Conservation (phyloP, 2,888 invertebrate genomes). For the Lasioglossum figueresi region DNA sequence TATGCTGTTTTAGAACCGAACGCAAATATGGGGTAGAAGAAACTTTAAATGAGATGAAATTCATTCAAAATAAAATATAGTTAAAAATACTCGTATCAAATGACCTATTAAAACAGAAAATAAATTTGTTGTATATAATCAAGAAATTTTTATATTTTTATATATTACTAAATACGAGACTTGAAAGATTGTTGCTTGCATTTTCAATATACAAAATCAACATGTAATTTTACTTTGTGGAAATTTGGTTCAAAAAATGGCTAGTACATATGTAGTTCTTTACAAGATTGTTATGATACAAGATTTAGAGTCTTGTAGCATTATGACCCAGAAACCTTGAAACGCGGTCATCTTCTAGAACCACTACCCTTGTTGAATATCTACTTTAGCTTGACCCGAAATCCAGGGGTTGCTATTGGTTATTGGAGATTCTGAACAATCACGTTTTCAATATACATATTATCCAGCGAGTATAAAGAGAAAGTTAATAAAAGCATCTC, state of each 20-base stretch:
- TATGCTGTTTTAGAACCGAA: background rate
- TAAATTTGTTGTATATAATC: no score
- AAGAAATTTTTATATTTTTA: no score
- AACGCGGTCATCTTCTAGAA: background rate
- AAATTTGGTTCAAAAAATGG: background rate
- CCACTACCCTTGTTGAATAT: slow-evolving; percentile 32
- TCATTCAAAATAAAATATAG: background rate
- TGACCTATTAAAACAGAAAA: no score
- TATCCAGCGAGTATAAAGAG: slow-evolving; percentile 38
- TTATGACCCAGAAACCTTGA: background rate
- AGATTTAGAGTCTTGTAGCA: background rate
- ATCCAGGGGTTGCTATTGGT: slow-evolving; percentile 40
- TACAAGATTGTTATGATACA: background rate
- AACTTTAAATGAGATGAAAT: background rate
- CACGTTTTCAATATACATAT: slow-evolving; percentile 44
- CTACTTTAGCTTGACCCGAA: slow-evolving; percentile 38
- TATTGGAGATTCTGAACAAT: slow-evolving; percentile 55
- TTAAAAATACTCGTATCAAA: background rate
- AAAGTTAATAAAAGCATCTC: slow-evolving; percentile 33
- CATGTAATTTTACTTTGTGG: background rate
- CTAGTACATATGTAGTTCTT: background rate
- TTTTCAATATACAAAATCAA: background rate
- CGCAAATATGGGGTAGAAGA: background rate
- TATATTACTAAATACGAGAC: no score
- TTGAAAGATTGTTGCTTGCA: no score